A percentile compares a stretch with the other conserved stretches of the same genome.
Evolutionary conservation across 2,113 vertebrate genomes (phyloP).

Genomic region (Montifringilla adamsi): DNA sequence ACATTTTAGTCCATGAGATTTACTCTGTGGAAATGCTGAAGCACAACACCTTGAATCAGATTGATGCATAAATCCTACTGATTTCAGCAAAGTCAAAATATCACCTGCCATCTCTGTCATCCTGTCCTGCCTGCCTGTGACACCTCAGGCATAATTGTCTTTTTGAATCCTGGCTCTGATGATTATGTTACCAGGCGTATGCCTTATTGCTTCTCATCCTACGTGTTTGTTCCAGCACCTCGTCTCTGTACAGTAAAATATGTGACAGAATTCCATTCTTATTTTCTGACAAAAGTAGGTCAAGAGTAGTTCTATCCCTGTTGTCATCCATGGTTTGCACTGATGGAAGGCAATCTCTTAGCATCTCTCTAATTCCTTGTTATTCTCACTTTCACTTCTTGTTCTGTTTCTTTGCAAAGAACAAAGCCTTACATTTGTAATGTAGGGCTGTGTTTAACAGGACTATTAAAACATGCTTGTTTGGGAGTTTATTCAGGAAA

Average conservation of each 20-base stretch:
- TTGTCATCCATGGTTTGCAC: background rate
- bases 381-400: background rate
- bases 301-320: background rate
- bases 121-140: background rate
- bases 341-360: background rate
- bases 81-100: background rate
- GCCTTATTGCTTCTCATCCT: background rate
- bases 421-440: background rate
- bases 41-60: background rate
- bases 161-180: background rate
- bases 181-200: background rate
- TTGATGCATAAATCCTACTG: background rate
- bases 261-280: background rate
- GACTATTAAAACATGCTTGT: background rate
- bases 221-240: background rate
- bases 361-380: background rate
- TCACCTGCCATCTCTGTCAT: background rate
- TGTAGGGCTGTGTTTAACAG: background rate
- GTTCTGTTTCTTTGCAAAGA: background rate
- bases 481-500: background rate
- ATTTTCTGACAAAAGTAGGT: constrained; percentile 12
- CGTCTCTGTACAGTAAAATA: background rate
- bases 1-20: background rate
- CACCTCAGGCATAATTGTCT: background rate
- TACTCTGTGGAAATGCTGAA: background rate